Percentiles rank a stretch among this genome's conserved stretches.
Conservation (phyloP, 2,888 invertebrate genomes). For the Alloplasta piceator region DNA sequence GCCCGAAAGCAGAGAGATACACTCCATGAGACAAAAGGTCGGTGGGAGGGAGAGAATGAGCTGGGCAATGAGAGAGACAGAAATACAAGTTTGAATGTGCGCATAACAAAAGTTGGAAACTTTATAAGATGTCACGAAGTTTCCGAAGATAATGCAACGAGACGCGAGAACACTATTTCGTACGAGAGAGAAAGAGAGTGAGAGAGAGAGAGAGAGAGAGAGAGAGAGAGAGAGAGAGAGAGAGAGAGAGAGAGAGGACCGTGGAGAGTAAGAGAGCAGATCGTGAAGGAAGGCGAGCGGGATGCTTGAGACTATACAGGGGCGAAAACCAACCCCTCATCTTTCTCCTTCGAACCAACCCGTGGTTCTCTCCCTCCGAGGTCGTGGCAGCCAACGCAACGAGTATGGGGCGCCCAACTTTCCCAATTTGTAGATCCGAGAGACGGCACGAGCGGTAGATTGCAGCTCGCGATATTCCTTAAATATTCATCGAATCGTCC, state of each 20-base stretch:
- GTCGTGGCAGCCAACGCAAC: constrained; percentile 20
- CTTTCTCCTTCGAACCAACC: neutral
- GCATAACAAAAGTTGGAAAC: constrained; percentile 76
- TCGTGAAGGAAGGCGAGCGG: constrained; percentile 1
- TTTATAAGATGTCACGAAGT: constrained; percentile 78
- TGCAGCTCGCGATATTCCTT: constrained; percentile 68
- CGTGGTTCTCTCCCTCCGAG: neutral
- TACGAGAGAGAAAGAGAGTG: constrained; percentile 2
- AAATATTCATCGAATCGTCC: constrained; percentile 75
- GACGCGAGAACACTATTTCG: constrained; percentile 69
- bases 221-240: constrained; percentile 9
- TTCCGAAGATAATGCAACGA: constrained; percentile 77
- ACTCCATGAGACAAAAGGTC: neutral
- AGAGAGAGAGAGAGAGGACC: constrained; percentile 6
- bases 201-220: constrained; percentile 9
- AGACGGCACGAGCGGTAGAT: constrained; percentile 62
- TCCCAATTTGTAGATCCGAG: constrained; percentile 76
- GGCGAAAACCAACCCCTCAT: constrained; percentile 21
- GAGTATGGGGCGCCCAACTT: constrained; percentile 69
- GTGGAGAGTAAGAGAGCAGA: neutral
- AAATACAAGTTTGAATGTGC: constrained; percentile 63
- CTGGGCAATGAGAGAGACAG: constrained; percentile 27
- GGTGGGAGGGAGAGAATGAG: constrained; percentile 1
- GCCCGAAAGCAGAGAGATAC: constrained; percentile 12
- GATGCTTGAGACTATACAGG: constrained; percentile 21